phyloP scores from a whole-genome alignment of 2,888 invertebrate species.

The Cabera pusaria region DNA sequence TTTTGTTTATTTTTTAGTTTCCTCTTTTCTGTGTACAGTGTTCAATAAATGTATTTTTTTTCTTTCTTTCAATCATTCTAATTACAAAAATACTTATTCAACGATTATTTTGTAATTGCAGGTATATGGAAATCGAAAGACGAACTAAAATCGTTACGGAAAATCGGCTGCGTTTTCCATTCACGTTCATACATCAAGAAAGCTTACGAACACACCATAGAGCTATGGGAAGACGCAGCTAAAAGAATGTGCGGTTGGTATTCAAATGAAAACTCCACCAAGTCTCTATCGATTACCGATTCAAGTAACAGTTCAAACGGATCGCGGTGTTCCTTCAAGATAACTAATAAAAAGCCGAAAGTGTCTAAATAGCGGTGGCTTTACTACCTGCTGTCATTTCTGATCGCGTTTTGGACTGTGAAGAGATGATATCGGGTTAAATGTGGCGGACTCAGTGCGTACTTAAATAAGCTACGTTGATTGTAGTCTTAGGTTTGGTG shows the following conservation, averaged over 20 bases:
- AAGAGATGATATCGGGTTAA: constrained; percentile 58
- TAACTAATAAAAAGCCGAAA: constrained; percentile 45
- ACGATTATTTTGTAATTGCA: too few species aligned
- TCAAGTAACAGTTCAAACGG: constrained; percentile 41
- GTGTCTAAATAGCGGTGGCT: constrained; percentile 70
- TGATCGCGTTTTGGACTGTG: constrained; percentile 47
- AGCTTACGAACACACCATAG: constrained; percentile 58
- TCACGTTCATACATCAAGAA: constrained; percentile 66
- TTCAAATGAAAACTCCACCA: constrained; percentile 35
- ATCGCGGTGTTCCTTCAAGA: constrained; percentile 52
- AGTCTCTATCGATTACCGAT: constrained; percentile 41
- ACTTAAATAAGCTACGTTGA: too few species aligned
- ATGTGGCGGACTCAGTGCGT: constrained; percentile 20
- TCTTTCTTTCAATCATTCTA: too few species aligned
- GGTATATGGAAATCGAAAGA: constrained; percentile 89
- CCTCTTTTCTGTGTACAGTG: too few species aligned
- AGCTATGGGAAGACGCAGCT: constrained; percentile 84
- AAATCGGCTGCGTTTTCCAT: constrained; percentile 85
- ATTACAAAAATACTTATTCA: too few species aligned
- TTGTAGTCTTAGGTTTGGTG: too few species aligned
- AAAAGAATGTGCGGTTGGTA: constrained; percentile 84
- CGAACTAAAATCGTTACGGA: constrained; percentile 84
- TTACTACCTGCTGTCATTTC: constrained; percentile 50
- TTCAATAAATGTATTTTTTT: too few species aligned
- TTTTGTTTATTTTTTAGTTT: too few species aligned